A percentile compares a stretch with the other conserved stretches of the same genome.
phyloP scores from a whole-genome alignment of 2,113 vertebrate genomes.

The Pogonocichla stellata region DNA sequence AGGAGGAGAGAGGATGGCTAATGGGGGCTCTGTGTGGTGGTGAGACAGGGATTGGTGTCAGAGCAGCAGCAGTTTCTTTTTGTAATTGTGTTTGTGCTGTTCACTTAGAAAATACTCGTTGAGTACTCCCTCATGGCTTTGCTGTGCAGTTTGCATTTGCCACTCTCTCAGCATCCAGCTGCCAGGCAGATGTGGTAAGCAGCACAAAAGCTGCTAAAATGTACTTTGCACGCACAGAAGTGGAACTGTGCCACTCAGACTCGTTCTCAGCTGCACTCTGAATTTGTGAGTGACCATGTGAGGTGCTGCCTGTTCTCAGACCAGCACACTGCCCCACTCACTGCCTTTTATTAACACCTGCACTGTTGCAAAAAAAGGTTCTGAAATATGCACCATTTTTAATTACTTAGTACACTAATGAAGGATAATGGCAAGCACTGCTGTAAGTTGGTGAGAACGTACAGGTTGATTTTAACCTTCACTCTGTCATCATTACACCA shows the following conservation, averaged over 20 bases:
- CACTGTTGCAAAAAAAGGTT: neutral
- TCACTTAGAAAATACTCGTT: neutral
- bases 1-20: neutral
- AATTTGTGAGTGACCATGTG: neutral
- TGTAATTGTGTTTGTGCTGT: neutral
- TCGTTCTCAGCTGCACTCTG: neutral
- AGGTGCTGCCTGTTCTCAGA: neutral
- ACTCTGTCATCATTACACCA: neutral
- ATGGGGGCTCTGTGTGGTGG: neutral
- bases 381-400: neutral
- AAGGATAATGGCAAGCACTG: neutral
- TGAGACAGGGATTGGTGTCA: neutral
- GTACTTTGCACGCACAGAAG: neutral
- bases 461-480: neutral
- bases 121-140: neutral
- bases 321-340: neutral
- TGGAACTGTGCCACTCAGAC: neutral
- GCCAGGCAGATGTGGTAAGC: neutral
- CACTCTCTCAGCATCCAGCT: constrained; percentile 12
- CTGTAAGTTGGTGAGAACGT: rapidly evolving
- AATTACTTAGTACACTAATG: neutral
- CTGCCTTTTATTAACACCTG: neutral
- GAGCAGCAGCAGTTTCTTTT: neutral
- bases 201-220: neutral
- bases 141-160: neutral